These are phyloP conservation scores for Neomorphus geoffroyi DNA, from an alignment of 2,797 vertebrate genomes.

Conservation along the genomic window DNA sequence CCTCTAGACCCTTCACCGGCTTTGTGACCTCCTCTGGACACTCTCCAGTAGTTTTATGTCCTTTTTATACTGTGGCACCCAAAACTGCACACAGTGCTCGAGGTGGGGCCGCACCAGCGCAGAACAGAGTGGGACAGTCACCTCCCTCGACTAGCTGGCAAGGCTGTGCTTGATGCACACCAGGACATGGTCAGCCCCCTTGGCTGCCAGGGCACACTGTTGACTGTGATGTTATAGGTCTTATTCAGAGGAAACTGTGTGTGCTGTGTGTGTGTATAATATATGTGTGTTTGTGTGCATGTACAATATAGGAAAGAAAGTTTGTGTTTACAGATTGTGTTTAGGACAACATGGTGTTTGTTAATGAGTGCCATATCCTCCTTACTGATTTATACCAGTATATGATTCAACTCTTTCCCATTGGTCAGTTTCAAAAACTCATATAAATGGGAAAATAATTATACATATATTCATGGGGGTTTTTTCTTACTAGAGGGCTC, in stretches of 20 bases:
- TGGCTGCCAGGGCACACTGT: no score
- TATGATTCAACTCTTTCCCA: neutral
- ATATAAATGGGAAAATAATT: neutral
- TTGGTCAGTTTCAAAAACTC: neutral
- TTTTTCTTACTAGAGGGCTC: neutral
- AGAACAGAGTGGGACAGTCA: no score
- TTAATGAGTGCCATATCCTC: neutral
- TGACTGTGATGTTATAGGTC: neutral
- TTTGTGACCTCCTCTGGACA: no score
- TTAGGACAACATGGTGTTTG: neutral
- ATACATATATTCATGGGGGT: fast-evolving
- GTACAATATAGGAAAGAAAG: neutral
- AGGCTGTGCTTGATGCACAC: no score
- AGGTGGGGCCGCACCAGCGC: no score
- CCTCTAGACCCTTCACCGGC: no score
- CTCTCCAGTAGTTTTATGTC: no score
- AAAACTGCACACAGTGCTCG: no score
- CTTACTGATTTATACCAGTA: constrained; percentile 21
- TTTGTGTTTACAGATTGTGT: neutral
- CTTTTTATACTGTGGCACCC: no score
- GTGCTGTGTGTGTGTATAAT: neutral
- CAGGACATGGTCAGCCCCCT: no score
- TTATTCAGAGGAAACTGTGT: neutral
- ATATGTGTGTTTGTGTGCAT: neutral
- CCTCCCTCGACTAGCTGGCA: no score